A percentile compares a stretch with the other conserved stretches of the same genome.
Evolutionary conservation across 2,797 vertebrate species (phyloP).

Genomic region (Acropternis orthonyx): DNA sequence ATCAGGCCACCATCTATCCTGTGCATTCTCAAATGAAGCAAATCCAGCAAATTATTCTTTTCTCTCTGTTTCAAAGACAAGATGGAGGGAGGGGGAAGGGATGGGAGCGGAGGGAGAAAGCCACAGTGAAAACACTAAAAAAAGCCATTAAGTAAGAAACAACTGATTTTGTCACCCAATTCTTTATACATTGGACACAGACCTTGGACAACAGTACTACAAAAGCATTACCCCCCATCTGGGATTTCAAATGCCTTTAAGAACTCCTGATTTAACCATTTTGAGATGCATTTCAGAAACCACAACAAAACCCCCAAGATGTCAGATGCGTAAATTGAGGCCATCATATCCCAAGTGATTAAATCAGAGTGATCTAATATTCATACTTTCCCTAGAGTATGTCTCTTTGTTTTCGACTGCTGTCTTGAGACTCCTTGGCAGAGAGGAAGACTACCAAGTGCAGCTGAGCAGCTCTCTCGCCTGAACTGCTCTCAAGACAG

Average conservation of each 20-base stretch:
- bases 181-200: background rate
- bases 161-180: background rate
- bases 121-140: background rate
- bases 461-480: conserved; percentile 34
- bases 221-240: background rate
- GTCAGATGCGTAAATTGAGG: background rate
- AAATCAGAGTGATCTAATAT: conserved; percentile 57
- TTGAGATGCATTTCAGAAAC: background rate
- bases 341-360: background rate
- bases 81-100: rapidly evolving
- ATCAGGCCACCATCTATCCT: background rate
- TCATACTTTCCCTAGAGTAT: conserved; percentile 29
- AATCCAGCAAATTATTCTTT: background rate
- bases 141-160: background rate
- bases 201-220: background rate
- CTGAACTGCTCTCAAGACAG: conserved; percentile 60
- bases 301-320: background rate
- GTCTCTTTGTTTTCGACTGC: conserved; percentile 35
- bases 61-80: background rate
- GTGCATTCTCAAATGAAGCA: background rate
- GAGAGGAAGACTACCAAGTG: conserved; percentile 1
- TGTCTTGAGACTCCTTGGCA: conserved; percentile 48
- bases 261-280: background rate
- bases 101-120: rapidly evolving
- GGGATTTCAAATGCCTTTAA: background rate